Evolutionary conservation across 2,888 invertebrate genomes (phyloP).

Genomic region (Chrysotoxum bicinctum): DNA sequence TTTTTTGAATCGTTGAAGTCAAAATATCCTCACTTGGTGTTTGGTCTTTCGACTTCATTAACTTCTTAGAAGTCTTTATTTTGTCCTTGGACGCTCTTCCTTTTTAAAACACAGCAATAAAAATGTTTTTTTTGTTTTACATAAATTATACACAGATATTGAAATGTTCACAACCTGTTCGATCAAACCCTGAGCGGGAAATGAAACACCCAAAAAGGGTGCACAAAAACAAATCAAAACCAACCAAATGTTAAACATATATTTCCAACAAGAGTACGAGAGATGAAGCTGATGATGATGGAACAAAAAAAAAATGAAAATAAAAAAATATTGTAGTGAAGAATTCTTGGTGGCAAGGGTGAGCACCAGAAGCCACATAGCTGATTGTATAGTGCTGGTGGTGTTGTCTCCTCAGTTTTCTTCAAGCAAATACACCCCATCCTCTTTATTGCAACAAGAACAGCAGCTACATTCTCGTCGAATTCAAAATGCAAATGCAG

Average conservation of each 20-base stretch:
- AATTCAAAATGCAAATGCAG: slow-evolving; percentile 58
- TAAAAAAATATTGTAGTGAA: slow-evolving; percentile 27
- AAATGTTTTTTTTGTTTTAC: not conserved
- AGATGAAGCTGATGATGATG: slow-evolving; percentile 28
- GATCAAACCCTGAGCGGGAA: slow-evolving; percentile 35
- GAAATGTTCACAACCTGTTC: slow-evolving; percentile 69
- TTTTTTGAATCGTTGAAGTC: no score
- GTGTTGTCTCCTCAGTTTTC: slow-evolving; percentile 49
- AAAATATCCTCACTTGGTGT: no score
- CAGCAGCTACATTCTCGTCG: slow-evolving; percentile 39
- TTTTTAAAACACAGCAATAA: not conserved
- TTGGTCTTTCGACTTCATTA: no score
- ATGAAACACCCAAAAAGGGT: slow-evolving; percentile 11
- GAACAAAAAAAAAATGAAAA: not conserved
- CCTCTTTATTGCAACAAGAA: slow-evolving; percentile 4
- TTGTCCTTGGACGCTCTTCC: not conserved
- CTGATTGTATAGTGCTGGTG: slow-evolving; percentile 36
- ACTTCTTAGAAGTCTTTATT: not conserved
- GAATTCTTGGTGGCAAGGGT: slow-evolving; percentile 54
- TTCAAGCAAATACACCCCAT: slow-evolving; percentile 31
- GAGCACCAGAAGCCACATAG: slow-evolving; percentile 61
- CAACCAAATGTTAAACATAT: slow-evolving; percentile 66
- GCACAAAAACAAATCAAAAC: slow-evolving; percentile 1
- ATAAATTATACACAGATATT: slow-evolving; percentile 59
- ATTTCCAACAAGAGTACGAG: slow-evolving; percentile 34